These are phyloP conservation scores for Drosophila sulfurigaster DNA, from an alignment of 1,140 invertebrate species.

Conservation along the genomic window DNA sequence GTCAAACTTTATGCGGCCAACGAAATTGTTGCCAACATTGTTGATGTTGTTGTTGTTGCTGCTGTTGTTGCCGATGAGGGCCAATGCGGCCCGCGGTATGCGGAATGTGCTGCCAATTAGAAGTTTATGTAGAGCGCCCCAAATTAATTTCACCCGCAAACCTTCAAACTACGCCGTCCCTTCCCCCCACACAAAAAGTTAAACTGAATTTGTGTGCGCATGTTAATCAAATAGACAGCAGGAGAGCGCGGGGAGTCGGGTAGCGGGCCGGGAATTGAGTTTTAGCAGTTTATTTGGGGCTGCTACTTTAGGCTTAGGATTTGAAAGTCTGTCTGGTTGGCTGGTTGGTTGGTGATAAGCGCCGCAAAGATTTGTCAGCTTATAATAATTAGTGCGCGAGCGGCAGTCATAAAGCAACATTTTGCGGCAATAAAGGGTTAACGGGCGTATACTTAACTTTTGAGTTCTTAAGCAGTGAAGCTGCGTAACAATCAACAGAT, in stretches of 20 bases:
- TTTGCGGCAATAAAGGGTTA: constrained; percentile 36
- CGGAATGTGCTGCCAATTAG: constrained; percentile 80
- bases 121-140: constrained; percentile 70
- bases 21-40: constrained; percentile 31
- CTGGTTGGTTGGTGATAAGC: constrained; percentile 46
- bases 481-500: constrained; percentile 4
- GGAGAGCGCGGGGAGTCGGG: background rate
- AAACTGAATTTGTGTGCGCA: constrained; percentile 69
- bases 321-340: constrained; percentile 42
- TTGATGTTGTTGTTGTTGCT: constrained; percentile 8
- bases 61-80: constrained; percentile 25
- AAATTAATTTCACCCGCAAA: constrained; percentile 68
- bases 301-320: constrained; percentile 31
- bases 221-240: constrained; percentile 74
- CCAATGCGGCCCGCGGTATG: constrained; percentile 61
- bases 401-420: constrained; percentile 13
- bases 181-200: constrained; percentile 46
- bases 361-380: constrained; percentile 61
- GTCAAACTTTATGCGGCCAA: constrained; percentile 56
- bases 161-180: background rate
- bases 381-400: constrained; percentile 70
- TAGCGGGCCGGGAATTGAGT: background rate
- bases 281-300: constrained; percentile 24
- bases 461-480: background rate
- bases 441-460: constrained; percentile 18